Base-by-base conservation (phyloP, 2,113 vertebrate genomes). In the Marcusenius ussheri region DNA sequence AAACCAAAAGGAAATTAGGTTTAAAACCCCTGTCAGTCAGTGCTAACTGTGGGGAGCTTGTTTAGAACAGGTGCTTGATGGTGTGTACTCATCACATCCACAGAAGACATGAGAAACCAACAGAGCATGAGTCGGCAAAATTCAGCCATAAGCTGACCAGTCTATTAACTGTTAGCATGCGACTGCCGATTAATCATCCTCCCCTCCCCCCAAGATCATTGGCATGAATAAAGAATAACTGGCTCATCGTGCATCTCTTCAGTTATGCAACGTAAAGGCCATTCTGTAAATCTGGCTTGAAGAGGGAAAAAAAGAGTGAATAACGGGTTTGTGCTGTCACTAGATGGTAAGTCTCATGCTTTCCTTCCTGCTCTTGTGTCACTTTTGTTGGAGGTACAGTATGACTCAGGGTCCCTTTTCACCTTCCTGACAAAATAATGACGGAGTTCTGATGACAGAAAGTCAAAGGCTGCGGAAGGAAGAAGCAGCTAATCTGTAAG, bases 401-500 rank as follows among this genome's bases (percentile, higher is more conserved):
- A 50, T 50, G 83, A 85, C 45, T 85, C 47, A 13, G 10, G 45
- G n/a, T n/a, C 45, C 11, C 45, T 11, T 27, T 47, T 86, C 83
- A 27, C 24, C 47, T 49, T 50, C n/a, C 83, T 85, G 83, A 50
- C n/a, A 13, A 47, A 47, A 27, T 85, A 49, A 85, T 85, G 83
- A 50, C 9, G 0, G 83, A n/a, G 46, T n/a, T 85, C 83, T 90
- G 24, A 83, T 88, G 51, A 39, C 13, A 88, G 77, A 51, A 50
- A 56, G 87, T 53, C 46, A 46, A 51, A 24, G 24, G 39, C 21
- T 58, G 42, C 49, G 31, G 84, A 88, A 46, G 42, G 51, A 87
- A 24, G 35, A 42, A 80, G 17, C 74, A 39, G 46, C 7, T 27
- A 56, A 87, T 50, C 70, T 89, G 90, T 89, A 91, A 83, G 87